Conservation (phyloP, 2,888 invertebrate species). For the Tethea ocularis region DNA sequence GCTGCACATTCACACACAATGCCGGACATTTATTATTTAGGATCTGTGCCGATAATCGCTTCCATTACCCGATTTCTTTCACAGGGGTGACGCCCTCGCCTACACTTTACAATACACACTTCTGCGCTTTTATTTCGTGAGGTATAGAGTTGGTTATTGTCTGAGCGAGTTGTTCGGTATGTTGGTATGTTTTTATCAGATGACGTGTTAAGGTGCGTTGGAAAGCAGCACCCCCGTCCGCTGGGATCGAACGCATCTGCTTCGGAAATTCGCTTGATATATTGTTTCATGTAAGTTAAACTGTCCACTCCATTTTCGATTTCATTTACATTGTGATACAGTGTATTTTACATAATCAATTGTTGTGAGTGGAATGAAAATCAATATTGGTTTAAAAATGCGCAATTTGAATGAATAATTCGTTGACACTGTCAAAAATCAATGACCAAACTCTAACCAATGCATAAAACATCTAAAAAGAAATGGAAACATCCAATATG, state of each 20-base stretch:
- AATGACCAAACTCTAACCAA: too few relatives aligned
- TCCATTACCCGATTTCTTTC: constrained; percentile 60
- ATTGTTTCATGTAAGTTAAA: constrained; percentile 7
- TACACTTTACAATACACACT: constrained; percentile 9
- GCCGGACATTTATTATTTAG: constrained; percentile 67
- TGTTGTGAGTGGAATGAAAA: background rate
- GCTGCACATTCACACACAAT: constrained; percentile 41
- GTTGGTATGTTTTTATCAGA: constrained; percentile 30
- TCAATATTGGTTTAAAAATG: background rate
- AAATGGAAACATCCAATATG: too few relatives aligned
- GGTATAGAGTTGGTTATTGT: background rate
- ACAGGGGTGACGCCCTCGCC: constrained; percentile 44
- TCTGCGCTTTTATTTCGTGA: background rate
- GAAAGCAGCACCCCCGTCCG: constrained; percentile 32
- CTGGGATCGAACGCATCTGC: constrained; percentile 53
- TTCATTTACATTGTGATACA: background rate
- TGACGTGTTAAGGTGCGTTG: constrained; percentile 32
- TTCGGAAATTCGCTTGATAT: constrained; percentile 44
- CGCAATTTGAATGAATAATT: background rate
- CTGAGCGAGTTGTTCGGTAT: background rate
- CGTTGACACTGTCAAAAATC: too few relatives aligned
- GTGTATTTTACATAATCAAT: background rate
- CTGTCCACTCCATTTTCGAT: background rate
- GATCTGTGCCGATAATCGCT: constrained; percentile 64
- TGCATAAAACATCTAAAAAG: too few relatives aligned